Evolutionary conservation across 1,140 invertebrate genomes (phyloP).

Genomic region (Halyomorpha halys): DNA sequence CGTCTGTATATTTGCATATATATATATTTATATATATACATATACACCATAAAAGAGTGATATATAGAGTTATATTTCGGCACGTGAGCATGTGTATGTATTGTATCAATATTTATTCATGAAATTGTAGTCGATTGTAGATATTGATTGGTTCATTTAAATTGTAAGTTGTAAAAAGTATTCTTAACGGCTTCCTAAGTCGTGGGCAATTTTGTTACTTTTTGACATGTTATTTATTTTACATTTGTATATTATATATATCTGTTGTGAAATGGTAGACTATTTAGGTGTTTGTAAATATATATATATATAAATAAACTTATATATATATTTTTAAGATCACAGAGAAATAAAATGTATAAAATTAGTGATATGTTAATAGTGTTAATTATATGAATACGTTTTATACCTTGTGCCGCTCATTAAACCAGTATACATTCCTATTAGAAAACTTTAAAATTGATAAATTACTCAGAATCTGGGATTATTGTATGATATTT

Average conservation of each 20-base stretch:
- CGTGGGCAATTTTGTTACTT: constrained; percentile 9
- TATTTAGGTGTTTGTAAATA: not conserved
- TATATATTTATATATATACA: no score
- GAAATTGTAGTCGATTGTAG: not conserved
- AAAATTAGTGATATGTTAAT: not conserved
- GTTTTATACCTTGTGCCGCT: no score
- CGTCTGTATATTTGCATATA: not conserved
- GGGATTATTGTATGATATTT: no score
- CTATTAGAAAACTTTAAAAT: not conserved
- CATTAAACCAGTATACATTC: constrained; percentile 1
- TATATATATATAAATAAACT: not conserved
- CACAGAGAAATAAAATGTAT: not conserved
- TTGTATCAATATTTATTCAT: constrained; percentile 2
- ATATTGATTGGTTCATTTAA: not conserved
- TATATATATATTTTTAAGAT: not conserved
- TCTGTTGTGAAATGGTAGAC: constrained; percentile 10
- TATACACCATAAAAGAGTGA: not conserved
- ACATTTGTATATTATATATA: constrained; percentile 12
- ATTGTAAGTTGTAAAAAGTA: not conserved
- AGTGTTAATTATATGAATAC: no score
- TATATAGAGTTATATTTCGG: not conserved
- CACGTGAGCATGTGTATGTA: not conserved
- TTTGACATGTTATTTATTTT: constrained; percentile 18
- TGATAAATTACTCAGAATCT: not conserved
- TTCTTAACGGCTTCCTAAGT: not conserved